phyloP scores from a whole-genome alignment of 2,113 vertebrate genomes.

The Corythoichthys haematopterus region DNA sequence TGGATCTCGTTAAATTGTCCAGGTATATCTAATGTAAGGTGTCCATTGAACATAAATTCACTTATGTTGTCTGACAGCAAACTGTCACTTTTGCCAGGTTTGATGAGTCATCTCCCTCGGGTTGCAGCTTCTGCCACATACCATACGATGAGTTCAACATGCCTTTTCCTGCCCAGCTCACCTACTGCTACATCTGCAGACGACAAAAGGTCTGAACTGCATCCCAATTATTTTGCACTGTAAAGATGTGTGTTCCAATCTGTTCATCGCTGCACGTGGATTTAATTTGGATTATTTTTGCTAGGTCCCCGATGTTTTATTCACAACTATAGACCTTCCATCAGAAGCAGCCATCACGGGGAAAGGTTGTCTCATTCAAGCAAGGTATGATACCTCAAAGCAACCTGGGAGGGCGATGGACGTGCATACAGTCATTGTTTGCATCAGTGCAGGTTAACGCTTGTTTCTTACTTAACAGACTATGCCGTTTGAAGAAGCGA shows the following conservation, averaged over 20 bases:
- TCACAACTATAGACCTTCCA: conserved; percentile 89
- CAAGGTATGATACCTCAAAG: conserved; percentile 72
- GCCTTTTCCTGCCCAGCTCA: conserved; percentile 96
- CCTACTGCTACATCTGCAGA: conserved; percentile 87
- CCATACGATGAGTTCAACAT: conserved; percentile 96
- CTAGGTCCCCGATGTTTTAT: conserved; percentile 91
- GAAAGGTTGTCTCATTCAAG: conserved; percentile 92
- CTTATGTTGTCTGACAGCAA: neutral
- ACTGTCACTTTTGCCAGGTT: conserved; percentile 69
- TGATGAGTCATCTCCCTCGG: conserved; percentile 81
- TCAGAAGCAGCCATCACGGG: conserved; percentile 80
- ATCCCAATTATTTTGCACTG: neutral
- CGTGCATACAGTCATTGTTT: neutral
- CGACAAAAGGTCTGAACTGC: conserved; percentile 82
- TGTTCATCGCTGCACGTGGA: neutral
- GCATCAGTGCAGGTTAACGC: conserved; percentile 1
- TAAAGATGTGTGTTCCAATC: neutral
- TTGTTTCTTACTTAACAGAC: conserved; percentile 60
- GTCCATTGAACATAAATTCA: neutral
- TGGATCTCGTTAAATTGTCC: neutral
- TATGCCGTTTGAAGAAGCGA: conserved; percentile 96
- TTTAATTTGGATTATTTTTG: neutral
- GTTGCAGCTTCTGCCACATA: conserved; percentile 95
- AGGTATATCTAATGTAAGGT: neutral
- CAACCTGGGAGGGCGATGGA: neutral